Percentiles rank a stretch among this genome's conserved stretches.
These are phyloP conservation scores for Caradrina clavipalpis DNA, from an alignment of 2,888 invertebrate species.

Conservation along the genomic window DNA sequence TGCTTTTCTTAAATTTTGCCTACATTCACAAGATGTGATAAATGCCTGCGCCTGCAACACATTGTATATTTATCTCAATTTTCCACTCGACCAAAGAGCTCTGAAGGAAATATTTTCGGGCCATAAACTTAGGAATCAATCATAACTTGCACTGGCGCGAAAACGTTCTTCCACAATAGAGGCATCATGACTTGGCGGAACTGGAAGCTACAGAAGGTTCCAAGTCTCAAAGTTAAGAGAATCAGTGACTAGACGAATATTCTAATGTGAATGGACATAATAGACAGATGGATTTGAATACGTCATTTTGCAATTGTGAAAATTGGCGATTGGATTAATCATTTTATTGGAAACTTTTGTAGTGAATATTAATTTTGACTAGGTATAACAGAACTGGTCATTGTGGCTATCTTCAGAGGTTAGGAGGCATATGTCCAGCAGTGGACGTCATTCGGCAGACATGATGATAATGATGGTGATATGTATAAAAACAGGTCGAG, in stretches of 20 bases:
- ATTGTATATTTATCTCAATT: slow-evolving; percentile 30
- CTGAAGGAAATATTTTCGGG: slow-evolving; percentile 19
- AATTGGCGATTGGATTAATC: too few species aligned
- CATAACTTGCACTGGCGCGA: slow-evolving; percentile 38
- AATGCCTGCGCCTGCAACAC: neutral
- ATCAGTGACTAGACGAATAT: slow-evolving; percentile 33
- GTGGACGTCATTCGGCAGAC: too few species aligned
- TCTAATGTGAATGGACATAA: slow-evolving; percentile 8
- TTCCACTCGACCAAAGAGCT: slow-evolving; percentile 1
- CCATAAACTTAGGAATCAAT: slow-evolving; percentile 42
- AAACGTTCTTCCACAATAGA: slow-evolving; percentile 43
- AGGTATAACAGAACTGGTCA: too few species aligned
- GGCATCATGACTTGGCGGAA: slow-evolving; percentile 40
- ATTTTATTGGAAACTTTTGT: too few species aligned
- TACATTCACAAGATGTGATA: slow-evolving; percentile 2
- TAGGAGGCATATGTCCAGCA: too few species aligned
- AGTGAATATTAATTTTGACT: too few species aligned
- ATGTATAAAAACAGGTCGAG: too few species aligned
- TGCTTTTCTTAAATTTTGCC: neutral
- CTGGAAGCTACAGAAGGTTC: slow-evolving; percentile 10
- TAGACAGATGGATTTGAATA: neutral
- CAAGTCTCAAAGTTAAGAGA: slow-evolving; percentile 41
- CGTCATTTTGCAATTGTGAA: neutral
- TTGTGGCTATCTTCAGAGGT: too few species aligned
- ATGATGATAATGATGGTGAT: too few species aligned